phyloP scores from a whole-genome alignment of 2,888 invertebrate species.

The Chorisops tibialis region DNA sequence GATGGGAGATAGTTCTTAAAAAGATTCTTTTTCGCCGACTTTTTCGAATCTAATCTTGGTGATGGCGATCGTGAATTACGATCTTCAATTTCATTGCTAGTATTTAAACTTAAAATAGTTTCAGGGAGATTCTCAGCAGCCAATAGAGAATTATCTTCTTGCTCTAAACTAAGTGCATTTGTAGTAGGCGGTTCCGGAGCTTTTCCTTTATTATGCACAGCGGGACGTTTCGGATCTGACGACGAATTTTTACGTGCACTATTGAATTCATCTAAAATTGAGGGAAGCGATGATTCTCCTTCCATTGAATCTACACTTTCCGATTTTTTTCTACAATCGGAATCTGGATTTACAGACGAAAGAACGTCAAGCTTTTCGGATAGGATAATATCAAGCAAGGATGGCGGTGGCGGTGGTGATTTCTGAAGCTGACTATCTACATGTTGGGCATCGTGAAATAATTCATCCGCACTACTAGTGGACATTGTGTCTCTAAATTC shows the following conservation, averaged over 20 bases:
- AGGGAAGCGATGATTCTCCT: neutral
- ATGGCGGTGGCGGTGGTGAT: too few species aligned
- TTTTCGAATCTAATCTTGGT: constrained; percentile 31
- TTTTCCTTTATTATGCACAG: constrained; percentile 45
- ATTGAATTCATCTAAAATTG: constrained; percentile 7
- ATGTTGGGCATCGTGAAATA: constrained; percentile 18
- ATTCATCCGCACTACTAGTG: constrained; percentile 29
- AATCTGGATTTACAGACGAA: too few species aligned
- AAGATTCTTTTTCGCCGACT: constrained; percentile 30
- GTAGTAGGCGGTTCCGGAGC: constrained; percentile 45
- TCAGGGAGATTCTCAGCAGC: neutral
- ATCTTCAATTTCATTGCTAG: neutral
- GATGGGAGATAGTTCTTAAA: constrained; percentile 36
- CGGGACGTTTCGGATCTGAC: constrained; percentile 27
- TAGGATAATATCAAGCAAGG: too few species aligned
- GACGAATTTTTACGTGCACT: neutral
- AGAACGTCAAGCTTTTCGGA: too few species aligned
- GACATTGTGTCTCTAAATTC: constrained; percentile 42
- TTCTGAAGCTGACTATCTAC: too few species aligned
- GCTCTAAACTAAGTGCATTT: neutral
- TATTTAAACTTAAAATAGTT: neutral
- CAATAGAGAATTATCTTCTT: neutral
- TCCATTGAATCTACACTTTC: neutral
- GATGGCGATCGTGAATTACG: constrained; percentile 19
- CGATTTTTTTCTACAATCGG: too few species aligned